Evolutionary conservation across 1,140 invertebrate species (phyloP), one percentile per base, ranked within the genome.

Genomic region (Leptopilina clavipes): DNA sequence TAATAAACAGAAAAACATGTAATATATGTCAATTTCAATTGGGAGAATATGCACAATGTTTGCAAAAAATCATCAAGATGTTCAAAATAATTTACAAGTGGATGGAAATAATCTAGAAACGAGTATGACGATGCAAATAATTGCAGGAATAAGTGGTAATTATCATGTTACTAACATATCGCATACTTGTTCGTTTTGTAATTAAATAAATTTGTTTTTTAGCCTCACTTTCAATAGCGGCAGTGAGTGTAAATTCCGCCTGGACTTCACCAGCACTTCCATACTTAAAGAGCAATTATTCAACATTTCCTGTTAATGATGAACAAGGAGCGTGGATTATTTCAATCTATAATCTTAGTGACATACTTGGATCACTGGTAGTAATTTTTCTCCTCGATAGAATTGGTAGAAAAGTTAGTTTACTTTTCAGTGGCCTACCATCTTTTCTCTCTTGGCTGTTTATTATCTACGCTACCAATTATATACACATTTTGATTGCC

Each of bases 211-310:
- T 52, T 52, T 17, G 5, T 52, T 52, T 52, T n/a, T 17, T 17
- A 52, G 48, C 48, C 1, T 52, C 48, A 0, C 48, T 52, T n/a
- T 52, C 48, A 1, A 17, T 17, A 17, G 12, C 14, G 0, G 48
- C 48, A 52, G 48, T 8, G 8, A 3, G 14, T 6, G 48, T 12
- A n/a, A 52, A 17, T 52, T 0, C 6, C 14, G 14, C 85, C n/a
- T 89, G 88, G 89, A 86, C 88, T 5, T 89, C 88, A n/a, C 89
- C 89, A 14, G 85, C 86, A 0, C 75, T 89, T 45, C 86, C 87
- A 0, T 79, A 86, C 45, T 78, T 89, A 1, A 82, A 81, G 40
- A 73, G 75, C 0, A 71, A 83, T 6, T 37, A 83, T 6, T 74
- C 82, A 12, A 56, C 76, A 18, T 78, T 85, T 76, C 74, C 83